A percentile compares a stretch with the other conserved stretches of the same genome.
These are phyloP conservation scores for Oreochromis mossambicus DNA, from an alignment of 2,797 vertebrate genomes.

Conservation along the genomic window DNA sequence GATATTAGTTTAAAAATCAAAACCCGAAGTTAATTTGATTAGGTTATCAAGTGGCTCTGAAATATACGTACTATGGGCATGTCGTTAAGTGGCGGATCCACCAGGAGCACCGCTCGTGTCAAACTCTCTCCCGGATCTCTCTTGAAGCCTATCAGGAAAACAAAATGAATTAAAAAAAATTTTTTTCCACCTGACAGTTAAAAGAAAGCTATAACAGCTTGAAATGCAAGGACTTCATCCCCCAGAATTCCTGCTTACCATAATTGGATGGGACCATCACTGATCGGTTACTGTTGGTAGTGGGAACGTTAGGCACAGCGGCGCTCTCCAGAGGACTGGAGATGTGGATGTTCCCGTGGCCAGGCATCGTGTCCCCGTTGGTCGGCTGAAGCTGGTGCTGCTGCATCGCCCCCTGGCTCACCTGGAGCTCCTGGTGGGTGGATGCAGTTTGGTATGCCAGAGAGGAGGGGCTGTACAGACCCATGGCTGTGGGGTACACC, in stretches of 20 bases:
- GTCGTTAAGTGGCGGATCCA: slow-evolving; percentile 44
- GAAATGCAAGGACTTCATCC: background rate
- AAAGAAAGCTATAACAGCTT: background rate
- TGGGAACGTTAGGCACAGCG: background rate
- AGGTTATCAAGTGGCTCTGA: background rate
- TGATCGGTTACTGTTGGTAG: background rate
- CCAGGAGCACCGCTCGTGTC: slow-evolving; percentile 26
- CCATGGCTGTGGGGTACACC: background rate
- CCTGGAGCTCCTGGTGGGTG: slow-evolving; percentile 6
- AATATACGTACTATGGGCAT: slow-evolving; percentile 25
- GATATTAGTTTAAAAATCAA: background rate
- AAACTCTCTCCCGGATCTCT: slow-evolving; percentile 6
- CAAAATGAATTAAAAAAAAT: rapidly evolving
- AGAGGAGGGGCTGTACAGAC: background rate
- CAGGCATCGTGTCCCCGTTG: background rate
- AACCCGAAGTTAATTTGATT: background rate
- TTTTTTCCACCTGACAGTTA: background rate
- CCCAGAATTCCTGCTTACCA: background rate
- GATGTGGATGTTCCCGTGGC: background rate
- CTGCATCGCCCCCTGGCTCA: slow-evolving; percentile 14
- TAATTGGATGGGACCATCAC: background rate
- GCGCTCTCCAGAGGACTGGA: background rate
- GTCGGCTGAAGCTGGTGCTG: slow-evolving; percentile 25
- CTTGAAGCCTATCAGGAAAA: slow-evolving; percentile 7
- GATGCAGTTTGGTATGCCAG: slow-evolving; percentile 18